Evolutionary conservation across 2,113 vertebrate genomes (phyloP).

Genomic region (Amblyornis subalaris): DNA sequence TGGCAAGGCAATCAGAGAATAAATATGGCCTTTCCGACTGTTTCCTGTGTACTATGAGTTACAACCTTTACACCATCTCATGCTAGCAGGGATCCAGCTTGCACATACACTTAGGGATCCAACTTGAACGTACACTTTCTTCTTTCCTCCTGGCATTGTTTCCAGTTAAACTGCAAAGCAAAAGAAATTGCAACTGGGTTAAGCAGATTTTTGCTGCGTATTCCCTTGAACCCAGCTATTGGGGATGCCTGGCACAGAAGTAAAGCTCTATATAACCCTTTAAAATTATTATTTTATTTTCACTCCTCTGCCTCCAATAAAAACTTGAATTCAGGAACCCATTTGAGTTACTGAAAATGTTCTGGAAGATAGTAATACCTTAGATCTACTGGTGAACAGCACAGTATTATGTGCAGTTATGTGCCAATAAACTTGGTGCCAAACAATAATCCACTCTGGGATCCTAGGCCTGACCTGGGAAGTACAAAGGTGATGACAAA

Average conservation of each 20-base stretch:
- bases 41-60: not conserved
- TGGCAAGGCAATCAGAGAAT: not conserved
- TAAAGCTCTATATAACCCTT: not conserved
- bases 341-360: not conserved
- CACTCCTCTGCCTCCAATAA: not conserved
- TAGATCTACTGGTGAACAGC: not conserved
- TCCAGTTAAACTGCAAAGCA: not conserved
- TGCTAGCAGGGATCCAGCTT: not conserved
- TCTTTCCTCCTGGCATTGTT: not conserved
- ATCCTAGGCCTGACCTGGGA: not conserved
- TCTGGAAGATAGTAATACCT: not conserved
- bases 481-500: not conserved
- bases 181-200: not conserved
- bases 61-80: not conserved
- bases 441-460: not conserved
- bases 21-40: not conserved
- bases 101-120: not conserved
- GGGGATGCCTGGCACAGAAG: not conserved
- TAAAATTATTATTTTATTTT: slow-evolving; percentile 8
- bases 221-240: not conserved
- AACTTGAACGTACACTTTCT: not conserved
- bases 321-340: not conserved
- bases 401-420: not conserved
- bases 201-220: not conserved
- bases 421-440: not conserved